A percentile compares a stretch with the other conserved stretches of the same genome.
These are phyloP conservation scores for Cydia fagiglandana DNA, from an alignment of 1,140 invertebrate genomes.

Conservation along the genomic window DNA sequence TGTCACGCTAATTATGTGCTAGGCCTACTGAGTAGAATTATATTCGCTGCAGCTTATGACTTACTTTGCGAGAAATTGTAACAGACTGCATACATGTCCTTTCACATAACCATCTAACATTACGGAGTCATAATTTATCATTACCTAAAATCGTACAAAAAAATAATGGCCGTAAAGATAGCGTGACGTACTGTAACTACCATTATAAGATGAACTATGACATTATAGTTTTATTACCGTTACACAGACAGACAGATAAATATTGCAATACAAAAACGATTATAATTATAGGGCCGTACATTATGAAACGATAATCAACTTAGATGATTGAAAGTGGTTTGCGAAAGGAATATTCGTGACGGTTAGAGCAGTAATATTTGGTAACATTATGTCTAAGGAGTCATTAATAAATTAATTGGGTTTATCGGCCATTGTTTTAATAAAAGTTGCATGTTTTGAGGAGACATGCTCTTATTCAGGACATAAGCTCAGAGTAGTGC, in stretches of 20 bases:
- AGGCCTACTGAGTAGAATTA: no score
- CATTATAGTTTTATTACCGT: slow-evolving; percentile 49
- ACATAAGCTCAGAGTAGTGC: no score
- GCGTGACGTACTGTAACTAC: slow-evolving; percentile 35
- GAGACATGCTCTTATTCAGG: background rate
- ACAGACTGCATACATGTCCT: background rate
- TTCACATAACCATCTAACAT: background rate
- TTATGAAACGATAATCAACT: slow-evolving; percentile 25
- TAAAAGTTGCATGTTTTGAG: background rate
- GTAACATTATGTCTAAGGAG: background rate
- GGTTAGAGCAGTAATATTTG: slow-evolving; percentile 1
- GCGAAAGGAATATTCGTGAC: background rate
- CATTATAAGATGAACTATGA: slow-evolving; percentile 46
- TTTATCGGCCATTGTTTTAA: background rate
- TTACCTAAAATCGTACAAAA: background rate
- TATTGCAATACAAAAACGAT: slow-evolving; percentile 53
- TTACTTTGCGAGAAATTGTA: background rate
- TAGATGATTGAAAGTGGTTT: slow-evolving; percentile 24
- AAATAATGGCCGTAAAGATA: slow-evolving; percentile 37
- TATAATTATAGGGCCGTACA: slow-evolving; percentile 49
- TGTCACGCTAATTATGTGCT: no score
- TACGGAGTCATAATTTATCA: background rate
- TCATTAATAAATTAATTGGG: background rate
- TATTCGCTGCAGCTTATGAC: no score
- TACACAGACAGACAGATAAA: slow-evolving; percentile 47